Conservation (phyloP, 30 jellyfish, hydroid and myxozoan genomes). For the Cassiopea andromeda region DNA sequence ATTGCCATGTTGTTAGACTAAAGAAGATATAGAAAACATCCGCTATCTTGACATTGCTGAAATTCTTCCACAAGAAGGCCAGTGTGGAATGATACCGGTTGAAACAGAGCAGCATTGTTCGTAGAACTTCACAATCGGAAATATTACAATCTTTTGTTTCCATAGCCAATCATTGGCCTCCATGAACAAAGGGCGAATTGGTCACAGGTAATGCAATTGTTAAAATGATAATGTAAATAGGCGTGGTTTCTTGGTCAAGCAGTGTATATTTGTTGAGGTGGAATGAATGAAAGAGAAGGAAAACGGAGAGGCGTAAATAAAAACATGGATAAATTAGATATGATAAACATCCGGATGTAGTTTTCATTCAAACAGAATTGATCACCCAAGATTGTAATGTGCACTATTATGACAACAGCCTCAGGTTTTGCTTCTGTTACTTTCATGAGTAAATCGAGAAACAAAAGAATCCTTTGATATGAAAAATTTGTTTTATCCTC, state of each 20-base stretch:
- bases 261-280: neutral
- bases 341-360: constrained; percentile 22
- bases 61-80: neutral
- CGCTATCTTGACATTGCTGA: constrained; percentile 37
- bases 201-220: neutral
- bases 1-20: neutral
- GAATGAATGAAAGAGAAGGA: constrained; percentile 5
- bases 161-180: constrained; percentile 10
- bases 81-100: constrained; percentile 43
- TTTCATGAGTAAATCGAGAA: neutral
- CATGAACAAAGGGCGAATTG: neutral
- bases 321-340: neutral
- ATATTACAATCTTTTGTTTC: constrained; percentile 17
- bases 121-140: constrained; percentile 39
- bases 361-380: neutral
- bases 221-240: neutral
- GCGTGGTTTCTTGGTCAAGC: constrained; percentile 25
- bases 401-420: neutral
- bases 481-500: no score
- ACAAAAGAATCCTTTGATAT: no score
- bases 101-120: constrained; percentile 21
- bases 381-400: neutral
- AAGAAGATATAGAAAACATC: constrained; percentile 20
- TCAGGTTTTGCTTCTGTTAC: neutral
- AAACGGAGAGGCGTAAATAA: neutral